phyloP scores from a whole-genome alignment of 2,888 invertebrate species.

The Drosophila buzzatii region DNA sequence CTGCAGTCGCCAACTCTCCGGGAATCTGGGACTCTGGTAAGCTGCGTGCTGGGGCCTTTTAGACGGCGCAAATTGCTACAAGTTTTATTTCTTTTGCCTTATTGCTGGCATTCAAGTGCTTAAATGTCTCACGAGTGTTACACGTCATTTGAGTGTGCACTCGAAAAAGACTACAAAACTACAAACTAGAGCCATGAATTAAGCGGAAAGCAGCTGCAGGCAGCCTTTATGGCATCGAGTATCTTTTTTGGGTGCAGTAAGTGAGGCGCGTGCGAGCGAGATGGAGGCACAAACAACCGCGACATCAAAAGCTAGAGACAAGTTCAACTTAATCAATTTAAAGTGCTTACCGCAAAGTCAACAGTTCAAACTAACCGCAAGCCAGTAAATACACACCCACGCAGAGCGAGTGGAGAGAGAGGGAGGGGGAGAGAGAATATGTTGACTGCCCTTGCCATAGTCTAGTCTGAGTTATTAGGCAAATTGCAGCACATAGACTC shows the following conservation, averaged over 20 bases:
- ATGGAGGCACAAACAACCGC: constrained; percentile 10
- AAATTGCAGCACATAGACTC: constrained; percentile 67
- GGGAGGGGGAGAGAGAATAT: neutral
- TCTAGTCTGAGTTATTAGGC: constrained; percentile 64
- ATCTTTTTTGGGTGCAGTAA: constrained; percentile 13
- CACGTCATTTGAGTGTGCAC: constrained; percentile 63
- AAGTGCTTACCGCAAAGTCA: constrained; percentile 77
- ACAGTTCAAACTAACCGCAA: constrained; percentile 79
- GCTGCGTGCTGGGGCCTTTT: constrained; percentile 58
- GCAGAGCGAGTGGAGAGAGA: neutral
- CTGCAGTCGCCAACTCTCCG: neutral
- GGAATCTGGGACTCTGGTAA: neutral
- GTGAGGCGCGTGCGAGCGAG: neutral
- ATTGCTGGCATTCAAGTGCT: constrained; percentile 75
- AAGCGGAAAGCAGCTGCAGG: constrained; percentile 61
- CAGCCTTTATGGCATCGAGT: constrained; percentile 63
- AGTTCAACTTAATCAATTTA: constrained; percentile 81
- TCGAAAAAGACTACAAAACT: constrained; percentile 30
- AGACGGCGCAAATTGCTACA: constrained; percentile 67
- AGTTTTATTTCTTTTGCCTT: constrained; percentile 32
- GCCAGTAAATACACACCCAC: constrained; percentile 51
- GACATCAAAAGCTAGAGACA: constrained; percentile 62
- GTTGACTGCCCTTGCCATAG: neutral
- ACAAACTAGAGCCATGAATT: constrained; percentile 60
- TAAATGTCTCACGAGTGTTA: constrained; percentile 78